Percentiles rank a stretch among this genome's conserved stretches.
Evolutionary conservation across 1,140 invertebrate genomes (phyloP).

Genomic region (Stenopsyche tienmushanensis): DNA sequence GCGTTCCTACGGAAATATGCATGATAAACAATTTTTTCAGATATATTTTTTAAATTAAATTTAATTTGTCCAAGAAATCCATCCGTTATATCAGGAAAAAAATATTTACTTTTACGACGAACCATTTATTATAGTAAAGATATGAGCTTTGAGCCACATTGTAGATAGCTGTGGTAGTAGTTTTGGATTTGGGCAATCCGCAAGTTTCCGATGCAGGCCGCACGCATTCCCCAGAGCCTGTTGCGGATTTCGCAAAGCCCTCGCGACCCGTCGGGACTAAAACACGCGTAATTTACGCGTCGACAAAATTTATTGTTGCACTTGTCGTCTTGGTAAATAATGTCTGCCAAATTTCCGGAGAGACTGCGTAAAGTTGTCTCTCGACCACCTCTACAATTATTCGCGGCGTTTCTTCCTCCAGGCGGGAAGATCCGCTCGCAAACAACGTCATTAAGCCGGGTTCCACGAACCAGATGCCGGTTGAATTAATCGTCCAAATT

Average conservation of each 20-base stretch:
- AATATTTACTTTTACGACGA: too few relatives aligned
- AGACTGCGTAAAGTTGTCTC: conserved; percentile 17
- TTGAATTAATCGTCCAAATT: not conserved
- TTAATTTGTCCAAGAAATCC: too few relatives aligned
- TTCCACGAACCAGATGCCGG: not conserved
- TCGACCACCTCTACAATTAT: conserved; percentile 1
- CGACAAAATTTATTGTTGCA: conserved; percentile 32
- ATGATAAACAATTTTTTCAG: too few relatives aligned
- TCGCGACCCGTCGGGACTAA: conserved; percentile 6
- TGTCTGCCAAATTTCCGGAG: conserved; percentile 37
- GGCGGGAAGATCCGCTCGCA: not conserved
- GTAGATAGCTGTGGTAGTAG: too few relatives aligned
- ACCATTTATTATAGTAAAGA: too few relatives aligned
- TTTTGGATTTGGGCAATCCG: too few relatives aligned
- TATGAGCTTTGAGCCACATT: too few relatives aligned
- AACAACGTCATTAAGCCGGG: not conserved
- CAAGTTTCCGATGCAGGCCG: too few relatives aligned
- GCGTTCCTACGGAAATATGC: too few relatives aligned
- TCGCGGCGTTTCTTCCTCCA: not conserved
- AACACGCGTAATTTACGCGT: conserved; percentile 36
- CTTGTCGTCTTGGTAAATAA: conserved; percentile 35
- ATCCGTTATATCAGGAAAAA: too few relatives aligned
- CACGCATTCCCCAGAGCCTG: not conserved
- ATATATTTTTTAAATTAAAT: too few relatives aligned
- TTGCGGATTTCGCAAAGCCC: too few relatives aligned